Percentiles rank a stretch among this genome's conserved stretches.
Evolutionary conservation across 2,113 vertebrate genomes (phyloP).

Genomic region (Ochotona curzoniae): DNA sequence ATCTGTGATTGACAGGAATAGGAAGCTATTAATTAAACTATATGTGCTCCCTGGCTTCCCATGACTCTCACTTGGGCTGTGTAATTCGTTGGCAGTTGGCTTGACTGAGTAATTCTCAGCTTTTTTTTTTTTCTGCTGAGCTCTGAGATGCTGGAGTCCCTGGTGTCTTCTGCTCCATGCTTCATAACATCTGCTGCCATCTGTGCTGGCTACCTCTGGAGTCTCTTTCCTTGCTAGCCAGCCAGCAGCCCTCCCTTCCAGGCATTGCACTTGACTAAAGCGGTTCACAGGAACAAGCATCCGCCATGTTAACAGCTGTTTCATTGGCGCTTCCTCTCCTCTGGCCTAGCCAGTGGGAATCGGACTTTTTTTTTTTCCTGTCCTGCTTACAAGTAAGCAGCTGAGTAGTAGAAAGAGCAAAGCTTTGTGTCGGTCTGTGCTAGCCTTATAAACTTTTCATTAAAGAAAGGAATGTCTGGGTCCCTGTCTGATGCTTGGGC

Average conservation of each 20-base stretch:
- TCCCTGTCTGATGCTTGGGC: constrained; percentile 12
- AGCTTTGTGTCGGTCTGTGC: neutral
- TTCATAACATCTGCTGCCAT: constrained; percentile 58
- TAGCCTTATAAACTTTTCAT: neutral
- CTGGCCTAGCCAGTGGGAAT: neutral
- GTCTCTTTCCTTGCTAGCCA: constrained; percentile 47
- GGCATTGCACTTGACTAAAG: constrained; percentile 51
- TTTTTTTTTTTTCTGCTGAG: constrained; percentile 45
- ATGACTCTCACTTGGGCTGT: neutral
- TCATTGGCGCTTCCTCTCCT: neutral
- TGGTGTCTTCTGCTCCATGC: constrained; percentile 43
- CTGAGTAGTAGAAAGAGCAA: neutral
- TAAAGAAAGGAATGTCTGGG: neutral
- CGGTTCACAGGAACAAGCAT: neutral
- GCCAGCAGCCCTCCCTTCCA: constrained; percentile 63
- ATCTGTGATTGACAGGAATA: constrained; percentile 1
- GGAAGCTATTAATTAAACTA: constrained; percentile 6
- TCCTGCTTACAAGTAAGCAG: constrained; percentile 32
- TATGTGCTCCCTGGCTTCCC: neutral
- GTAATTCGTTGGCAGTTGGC: neutral
- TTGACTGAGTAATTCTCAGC: neutral
- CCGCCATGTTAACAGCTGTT: constrained; percentile 50
- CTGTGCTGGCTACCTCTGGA: constrained; percentile 58
- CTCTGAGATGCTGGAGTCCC: constrained; percentile 8
- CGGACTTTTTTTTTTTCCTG: neutral